Conservation (phyloP, 2,888 invertebrate genomes). For the Synergus japonicus region DNA sequence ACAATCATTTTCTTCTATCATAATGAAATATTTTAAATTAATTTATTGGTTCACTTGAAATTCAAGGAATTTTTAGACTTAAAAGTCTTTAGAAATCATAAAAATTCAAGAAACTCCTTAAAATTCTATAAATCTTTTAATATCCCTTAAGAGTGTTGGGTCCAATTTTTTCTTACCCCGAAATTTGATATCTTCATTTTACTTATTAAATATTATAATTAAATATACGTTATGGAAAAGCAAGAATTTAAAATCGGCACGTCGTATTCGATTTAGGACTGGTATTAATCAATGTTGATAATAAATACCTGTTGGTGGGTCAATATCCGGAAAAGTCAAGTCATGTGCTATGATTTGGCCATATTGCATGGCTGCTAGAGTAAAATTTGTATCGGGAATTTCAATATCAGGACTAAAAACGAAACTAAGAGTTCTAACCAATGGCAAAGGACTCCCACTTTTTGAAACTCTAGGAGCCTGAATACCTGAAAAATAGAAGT, state of each 20-base stretch:
- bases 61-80: no score
- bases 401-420: constrained; percentile 85
- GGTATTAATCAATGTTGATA: constrained; percentile 68
- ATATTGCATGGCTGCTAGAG: constrained; percentile 88
- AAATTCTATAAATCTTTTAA: no score
- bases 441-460: constrained; percentile 84
- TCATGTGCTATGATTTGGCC: constrained; percentile 90
- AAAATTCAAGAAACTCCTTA: no score
- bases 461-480: constrained; percentile 82
- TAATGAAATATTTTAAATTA: not conserved
- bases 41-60: no score
- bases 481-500: constrained; percentile 79
- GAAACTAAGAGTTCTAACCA: constrained; percentile 85
- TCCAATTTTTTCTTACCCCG: no score
- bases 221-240: no score
- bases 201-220: not conserved
- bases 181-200: no score
- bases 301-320: constrained; percentile 69
- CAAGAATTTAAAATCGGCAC: no score
- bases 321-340: constrained; percentile 83
- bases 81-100: no score
- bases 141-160: no score
- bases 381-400: constrained; percentile 85
- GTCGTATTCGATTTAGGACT: no score
- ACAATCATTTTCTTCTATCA: not conserved